phyloP scores from a whole-genome alignment of 1,140 invertebrate species.

The Nilaparvata lugens region DNA sequence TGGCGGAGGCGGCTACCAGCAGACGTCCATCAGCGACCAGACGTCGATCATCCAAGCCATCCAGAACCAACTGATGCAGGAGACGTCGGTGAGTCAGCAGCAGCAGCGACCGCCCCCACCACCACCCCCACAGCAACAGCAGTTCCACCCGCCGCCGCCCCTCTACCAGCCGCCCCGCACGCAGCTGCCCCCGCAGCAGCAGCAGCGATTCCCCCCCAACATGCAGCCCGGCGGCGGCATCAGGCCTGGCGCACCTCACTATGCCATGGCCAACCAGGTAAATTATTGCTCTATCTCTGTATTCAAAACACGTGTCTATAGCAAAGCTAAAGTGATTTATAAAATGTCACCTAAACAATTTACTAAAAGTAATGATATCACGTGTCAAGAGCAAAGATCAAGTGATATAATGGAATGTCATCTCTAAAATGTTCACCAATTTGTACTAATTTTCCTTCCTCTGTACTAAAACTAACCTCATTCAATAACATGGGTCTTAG shows the following conservation, averaged over 20 bases:
- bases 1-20: not conserved
- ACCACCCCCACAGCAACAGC: conserved; percentile 26
- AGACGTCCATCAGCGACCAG: not conserved
- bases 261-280: conserved; percentile 14
- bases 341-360: too few relatives aligned
- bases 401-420: too few relatives aligned
- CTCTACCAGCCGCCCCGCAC: conserved; percentile 28
- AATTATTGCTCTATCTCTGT: too few relatives aligned
- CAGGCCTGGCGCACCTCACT: conserved; percentile 18
- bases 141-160: conserved; percentile 28
- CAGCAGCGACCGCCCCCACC: conserved; percentile 51
- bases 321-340: too few relatives aligned
- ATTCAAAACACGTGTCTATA: too few relatives aligned
- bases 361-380: too few relatives aligned
- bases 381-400: too few relatives aligned
- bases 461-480: too few relatives aligned
- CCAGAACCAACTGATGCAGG: conserved; percentile 81
- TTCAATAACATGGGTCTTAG: too few relatives aligned
- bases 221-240: not conserved
- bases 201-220: conserved; percentile 6
- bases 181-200: not conserved
- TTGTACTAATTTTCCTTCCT: too few relatives aligned
- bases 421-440: too few relatives aligned
- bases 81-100: conserved; percentile 39
- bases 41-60: conserved; percentile 66